phyloP scores from a whole-genome alignment of 2,888 invertebrate genomes.

The Heliconius hortense region DNA sequence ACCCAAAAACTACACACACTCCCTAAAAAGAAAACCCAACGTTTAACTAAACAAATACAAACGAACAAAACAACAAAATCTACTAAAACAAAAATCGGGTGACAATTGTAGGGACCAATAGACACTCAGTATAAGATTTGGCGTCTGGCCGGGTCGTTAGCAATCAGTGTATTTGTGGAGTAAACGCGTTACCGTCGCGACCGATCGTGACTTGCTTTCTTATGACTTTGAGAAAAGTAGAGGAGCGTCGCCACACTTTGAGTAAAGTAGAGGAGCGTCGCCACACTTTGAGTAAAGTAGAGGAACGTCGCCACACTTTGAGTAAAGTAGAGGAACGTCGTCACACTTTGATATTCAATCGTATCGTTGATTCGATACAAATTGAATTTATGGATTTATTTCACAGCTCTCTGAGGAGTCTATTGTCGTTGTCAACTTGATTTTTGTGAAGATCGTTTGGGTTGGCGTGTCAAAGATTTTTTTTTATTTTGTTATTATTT shows the following conservation, averaged over 20 bases:
- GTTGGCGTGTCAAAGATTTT: not conserved
- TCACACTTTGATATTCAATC: conserved; percentile 46
- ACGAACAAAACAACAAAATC: not conserved
- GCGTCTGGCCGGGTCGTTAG: conserved; percentile 57
- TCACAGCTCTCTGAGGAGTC: conserved; percentile 21
- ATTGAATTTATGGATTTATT: conserved; percentile 40
- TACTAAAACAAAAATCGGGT: conserved; percentile 5
- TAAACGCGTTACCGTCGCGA: conserved; percentile 62
- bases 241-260: not conserved
- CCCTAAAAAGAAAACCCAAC: not conserved
- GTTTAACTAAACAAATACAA: not conserved
- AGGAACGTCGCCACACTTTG: not conserved
- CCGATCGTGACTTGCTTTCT: conserved; percentile 63
- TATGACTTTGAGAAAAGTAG: conserved; percentile 46
- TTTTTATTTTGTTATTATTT: no score
- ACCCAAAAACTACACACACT: not conserved
- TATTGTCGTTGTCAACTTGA: conserved; percentile 24
- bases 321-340: conserved; percentile 1
- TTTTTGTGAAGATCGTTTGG: conserved; percentile 10
- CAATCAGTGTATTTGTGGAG: conserved; percentile 67
- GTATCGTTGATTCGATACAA: conserved; percentile 43
- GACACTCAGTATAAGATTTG: conserved; percentile 56
- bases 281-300: conserved; percentile 35
- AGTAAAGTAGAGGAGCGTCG: not conserved
- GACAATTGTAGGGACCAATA: conserved; percentile 30